These are phyloP conservation scores for Luscinia luscinia DNA, from an alignment of 2,797 vertebrate genomes.

Conservation along the genomic window DNA sequence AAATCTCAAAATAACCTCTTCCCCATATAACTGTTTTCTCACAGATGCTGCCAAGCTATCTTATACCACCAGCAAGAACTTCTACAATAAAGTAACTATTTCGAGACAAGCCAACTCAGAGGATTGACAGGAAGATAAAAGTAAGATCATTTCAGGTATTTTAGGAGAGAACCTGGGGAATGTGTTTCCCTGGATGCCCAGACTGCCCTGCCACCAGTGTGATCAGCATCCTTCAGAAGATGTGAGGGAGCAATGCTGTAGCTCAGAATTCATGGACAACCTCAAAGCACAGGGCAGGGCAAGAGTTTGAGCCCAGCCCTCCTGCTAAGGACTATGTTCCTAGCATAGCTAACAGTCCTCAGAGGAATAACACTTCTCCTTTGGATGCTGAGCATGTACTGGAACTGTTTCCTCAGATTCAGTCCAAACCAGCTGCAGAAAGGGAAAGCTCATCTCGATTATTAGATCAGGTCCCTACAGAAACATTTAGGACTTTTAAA, in stretches of 20 bases:
- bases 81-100: conserved; percentile 8
- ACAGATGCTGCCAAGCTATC: conserved; percentile 39
- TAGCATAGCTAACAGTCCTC: neutral
- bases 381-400: neutral
- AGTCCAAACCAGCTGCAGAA: conserved; percentile 30
- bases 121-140: neutral
- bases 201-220: neutral
- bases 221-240: neutral
- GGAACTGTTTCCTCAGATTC: neutral
- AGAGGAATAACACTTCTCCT: neutral
- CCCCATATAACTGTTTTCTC: conserved; percentile 19
- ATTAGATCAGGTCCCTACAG: neutral
- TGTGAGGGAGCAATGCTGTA: accelerated
- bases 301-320: neutral
- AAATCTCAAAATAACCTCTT: conserved; percentile 55
- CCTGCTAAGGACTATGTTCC: neutral
- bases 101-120: conserved; percentile 12
- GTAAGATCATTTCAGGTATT: neutral
- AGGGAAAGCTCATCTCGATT: conserved; percentile 4
- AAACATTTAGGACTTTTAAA: neutral
- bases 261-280: neutral
- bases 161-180: neutral
- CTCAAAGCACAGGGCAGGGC: neutral
- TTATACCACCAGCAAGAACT: conserved; percentile 26
- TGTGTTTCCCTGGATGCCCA: accelerated